These are phyloP conservation scores for Spodoptera frugiperda DNA, from an alignment of 1,140 invertebrate genomes.

Conservation along the genomic window DNA sequence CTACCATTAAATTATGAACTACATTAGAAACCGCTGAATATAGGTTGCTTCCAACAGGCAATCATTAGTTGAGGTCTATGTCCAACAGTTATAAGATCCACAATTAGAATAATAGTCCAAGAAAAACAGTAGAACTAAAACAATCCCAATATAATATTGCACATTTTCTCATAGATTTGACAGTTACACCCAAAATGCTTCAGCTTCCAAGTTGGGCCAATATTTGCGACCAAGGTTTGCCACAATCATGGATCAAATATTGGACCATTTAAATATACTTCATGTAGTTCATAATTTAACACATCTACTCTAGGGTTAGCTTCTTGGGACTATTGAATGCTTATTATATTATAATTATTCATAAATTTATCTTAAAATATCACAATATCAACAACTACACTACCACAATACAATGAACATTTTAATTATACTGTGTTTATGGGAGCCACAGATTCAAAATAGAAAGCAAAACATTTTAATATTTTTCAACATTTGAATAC, in stretches of 20 bases:
- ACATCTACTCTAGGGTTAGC: conserved; percentile 59
- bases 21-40: background rate
- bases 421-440: conserved; percentile 42
- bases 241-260: no score
- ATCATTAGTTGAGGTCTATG: no score
- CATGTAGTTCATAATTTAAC: conserved; percentile 14
- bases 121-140: background rate
- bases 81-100: no score
- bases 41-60: no score
- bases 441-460: conserved; percentile 2
- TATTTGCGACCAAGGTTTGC: no score
- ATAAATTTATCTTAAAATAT: conserved; percentile 81
- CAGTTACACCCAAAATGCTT: no score
- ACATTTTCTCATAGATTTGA: no score
- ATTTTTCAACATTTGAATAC: no score
- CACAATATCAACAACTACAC: conserved; percentile 82
- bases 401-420: conserved; percentile 57
- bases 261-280: background rate
- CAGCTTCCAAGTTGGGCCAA: no score
- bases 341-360: conserved; percentile 55
- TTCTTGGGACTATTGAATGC: conserved; percentile 63
- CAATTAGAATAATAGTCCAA: background rate
- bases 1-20: conserved; percentile 7
- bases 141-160: background rate
- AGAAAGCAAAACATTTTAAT: no score